phyloP scores from a whole-genome alignment of 2,888 invertebrate genomes.

The Acheta domesticus region DNA sequence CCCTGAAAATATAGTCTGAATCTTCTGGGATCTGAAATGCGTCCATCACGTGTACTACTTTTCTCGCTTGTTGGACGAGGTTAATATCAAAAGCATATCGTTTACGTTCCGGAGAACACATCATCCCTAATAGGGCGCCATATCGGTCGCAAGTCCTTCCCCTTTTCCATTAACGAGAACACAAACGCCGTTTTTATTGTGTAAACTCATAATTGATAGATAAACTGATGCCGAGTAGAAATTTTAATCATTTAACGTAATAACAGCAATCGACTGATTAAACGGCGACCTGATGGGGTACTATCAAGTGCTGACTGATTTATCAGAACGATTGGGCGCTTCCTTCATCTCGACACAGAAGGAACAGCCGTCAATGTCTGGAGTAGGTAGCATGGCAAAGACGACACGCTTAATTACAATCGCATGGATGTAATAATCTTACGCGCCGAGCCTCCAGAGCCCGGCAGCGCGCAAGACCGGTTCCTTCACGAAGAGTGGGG shows the following conservation, averaged over 20 bases:
- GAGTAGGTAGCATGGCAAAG: neutral
- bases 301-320: neutral
- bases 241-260: slow-evolving; percentile 9
- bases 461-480: neutral
- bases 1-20: too few relatives aligned
- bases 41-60: too few relatives aligned
- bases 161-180: slow-evolving; percentile 1
- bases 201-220: slow-evolving; percentile 1
- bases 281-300: neutral
- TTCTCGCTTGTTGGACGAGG: too few relatives aligned
- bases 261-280: slow-evolving; percentile 18
- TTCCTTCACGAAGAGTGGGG: neutral
- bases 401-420: slow-evolving; percentile 18
- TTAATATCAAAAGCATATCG: neutral
- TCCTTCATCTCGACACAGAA: neutral
- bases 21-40: too few relatives aligned
- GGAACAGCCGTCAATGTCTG: neutral
- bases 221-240: neutral
- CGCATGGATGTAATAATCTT: neutral
- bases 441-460: neutral
- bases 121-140: neutral
- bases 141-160: neutral
- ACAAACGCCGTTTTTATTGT: neutral
- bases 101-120: neutral
- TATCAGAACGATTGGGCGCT: neutral